A percentile compares a stretch with the other conserved stretches of the same genome.
Evolutionary conservation across 2,888 invertebrate species (phyloP).

Genomic region (Dryadula phaetusa): DNA sequence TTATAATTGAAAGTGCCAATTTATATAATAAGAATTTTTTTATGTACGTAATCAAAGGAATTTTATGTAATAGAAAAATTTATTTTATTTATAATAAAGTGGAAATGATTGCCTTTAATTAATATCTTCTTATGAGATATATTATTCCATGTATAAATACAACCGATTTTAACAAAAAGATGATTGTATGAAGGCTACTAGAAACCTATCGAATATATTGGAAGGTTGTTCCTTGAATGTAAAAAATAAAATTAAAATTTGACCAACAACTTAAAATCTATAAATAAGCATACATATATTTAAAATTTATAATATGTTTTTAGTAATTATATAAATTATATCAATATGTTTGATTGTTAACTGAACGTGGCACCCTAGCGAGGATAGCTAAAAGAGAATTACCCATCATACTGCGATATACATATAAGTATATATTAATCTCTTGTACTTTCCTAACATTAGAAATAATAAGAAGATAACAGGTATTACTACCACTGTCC

Average conservation of each 20-base stretch:
- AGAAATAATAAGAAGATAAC: too few relatives aligned
- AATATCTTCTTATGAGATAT: too few relatives aligned
- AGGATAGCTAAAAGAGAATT: too few relatives aligned
- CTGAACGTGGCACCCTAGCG: too few relatives aligned
- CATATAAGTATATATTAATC: too few relatives aligned
- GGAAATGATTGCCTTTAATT: too few relatives aligned
- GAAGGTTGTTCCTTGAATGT: conserved; percentile 37
- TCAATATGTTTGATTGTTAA: too few relatives aligned
- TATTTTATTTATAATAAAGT: too few relatives aligned
- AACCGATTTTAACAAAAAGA: conserved; percentile 24
- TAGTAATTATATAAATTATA: too few relatives aligned
- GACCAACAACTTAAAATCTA: background rate
- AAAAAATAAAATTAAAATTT: conserved; percentile 1
- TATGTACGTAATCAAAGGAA: background rate
- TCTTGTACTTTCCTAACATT: too few relatives aligned
- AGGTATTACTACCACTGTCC: too few relatives aligned
- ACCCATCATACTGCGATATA: too few relatives aligned
- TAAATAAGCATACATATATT: background rate
- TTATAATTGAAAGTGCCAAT: background rate
- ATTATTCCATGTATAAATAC: background rate
- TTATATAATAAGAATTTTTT: background rate
- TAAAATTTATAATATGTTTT: background rate
- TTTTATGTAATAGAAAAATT: background rate
- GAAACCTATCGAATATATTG: conserved; percentile 24
- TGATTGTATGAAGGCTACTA: conserved; percentile 30